Evolutionary conservation across 2,888 invertebrate species (phyloP), one percentile per base, ranked within the genome.

Genomic region (Philhelius pedissequus): DNA sequence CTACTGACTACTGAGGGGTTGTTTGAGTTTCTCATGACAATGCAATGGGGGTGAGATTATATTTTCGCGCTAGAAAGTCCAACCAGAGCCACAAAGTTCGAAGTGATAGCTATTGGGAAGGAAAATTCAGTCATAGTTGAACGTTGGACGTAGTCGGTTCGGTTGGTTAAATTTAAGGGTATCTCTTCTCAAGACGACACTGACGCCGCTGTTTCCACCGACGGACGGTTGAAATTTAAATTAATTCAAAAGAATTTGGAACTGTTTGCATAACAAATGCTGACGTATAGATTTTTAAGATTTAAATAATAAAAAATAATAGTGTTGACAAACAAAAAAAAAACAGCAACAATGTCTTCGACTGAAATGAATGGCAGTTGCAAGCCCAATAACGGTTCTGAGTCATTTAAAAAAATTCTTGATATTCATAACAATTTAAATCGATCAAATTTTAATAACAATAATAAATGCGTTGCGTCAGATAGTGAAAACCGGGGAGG

Each of bases 371-470:
- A 73, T 40, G 77, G 54, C 18, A 27, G 13, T 50, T 38, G 25
- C 5, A 70, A 38, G 15, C 20, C 69, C 5, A 54, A 27, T 9
- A 71, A 66, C 40, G 60, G 52, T 15, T 58, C 74, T 8, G 70
- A 70, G 13, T 60, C 84, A 15, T 66, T 71, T 45, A 60, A 78
- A n/a, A 84, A 84, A 56, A 74, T 79, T 54, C 80, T 87, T 48
- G 84, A 87, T 82, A 86, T 87, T 81, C 87, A 87, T 32, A 87
- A 87, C 64, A 83, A 87, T 86, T 78, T 86, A 32, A 86, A 78
- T 30, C 58, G 71, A 50, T 48, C 60, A 22, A 86, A 80, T 86
- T 80, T 88, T 74, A 89, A 90, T 74, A 90, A 90, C 30, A 90
- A 90, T 40, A 89, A 89, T 68, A 89, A 79, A 58, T 62, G 88